phyloP scores from a whole-genome alignment of 2,797 vertebrate genomes.

The Toxotes lorentzi region DNA sequence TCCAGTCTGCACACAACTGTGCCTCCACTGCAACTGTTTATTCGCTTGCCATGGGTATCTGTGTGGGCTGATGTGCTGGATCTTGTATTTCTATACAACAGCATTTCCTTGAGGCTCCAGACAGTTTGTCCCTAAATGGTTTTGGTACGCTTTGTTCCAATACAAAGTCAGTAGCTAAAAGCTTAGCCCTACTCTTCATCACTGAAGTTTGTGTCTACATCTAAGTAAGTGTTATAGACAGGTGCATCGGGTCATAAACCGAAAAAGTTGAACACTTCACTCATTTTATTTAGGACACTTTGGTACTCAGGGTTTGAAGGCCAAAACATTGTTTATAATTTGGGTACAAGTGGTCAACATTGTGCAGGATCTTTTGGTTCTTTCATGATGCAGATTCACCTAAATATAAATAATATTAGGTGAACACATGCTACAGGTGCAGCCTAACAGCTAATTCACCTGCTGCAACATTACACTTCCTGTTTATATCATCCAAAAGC shows the following conservation, averaged over 20 bases:
- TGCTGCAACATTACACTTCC: not conserved
- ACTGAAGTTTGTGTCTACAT: not conserved
- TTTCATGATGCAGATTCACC: not conserved
- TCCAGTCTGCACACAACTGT: conserved; percentile 6
- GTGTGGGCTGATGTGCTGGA: conserved; percentile 19
- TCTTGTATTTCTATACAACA: conserved; percentile 18
- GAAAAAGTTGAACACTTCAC: no score
- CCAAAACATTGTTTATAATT: not conserved
- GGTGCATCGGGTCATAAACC: not conserved
- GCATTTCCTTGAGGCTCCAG: conserved; percentile 40
- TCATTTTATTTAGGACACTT: not conserved
- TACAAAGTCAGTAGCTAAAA: not conserved
- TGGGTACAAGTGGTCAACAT: not conserved
- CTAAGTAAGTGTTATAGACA: no score
- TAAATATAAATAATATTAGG: not conserved
- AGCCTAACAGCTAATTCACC: not conserved
- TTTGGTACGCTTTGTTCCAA: not conserved
- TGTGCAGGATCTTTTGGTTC: not conserved
- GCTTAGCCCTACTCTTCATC: not conserved
- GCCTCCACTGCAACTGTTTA: conserved; percentile 8
- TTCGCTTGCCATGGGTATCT: conserved; percentile 29
- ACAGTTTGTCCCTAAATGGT: conserved; percentile 22
- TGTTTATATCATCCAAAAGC: not conserved
- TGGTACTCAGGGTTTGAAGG: no score
- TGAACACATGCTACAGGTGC: not conserved